Conservation (phyloP, 2,888 invertebrate genomes). For the Euzetes globulus region DNA sequence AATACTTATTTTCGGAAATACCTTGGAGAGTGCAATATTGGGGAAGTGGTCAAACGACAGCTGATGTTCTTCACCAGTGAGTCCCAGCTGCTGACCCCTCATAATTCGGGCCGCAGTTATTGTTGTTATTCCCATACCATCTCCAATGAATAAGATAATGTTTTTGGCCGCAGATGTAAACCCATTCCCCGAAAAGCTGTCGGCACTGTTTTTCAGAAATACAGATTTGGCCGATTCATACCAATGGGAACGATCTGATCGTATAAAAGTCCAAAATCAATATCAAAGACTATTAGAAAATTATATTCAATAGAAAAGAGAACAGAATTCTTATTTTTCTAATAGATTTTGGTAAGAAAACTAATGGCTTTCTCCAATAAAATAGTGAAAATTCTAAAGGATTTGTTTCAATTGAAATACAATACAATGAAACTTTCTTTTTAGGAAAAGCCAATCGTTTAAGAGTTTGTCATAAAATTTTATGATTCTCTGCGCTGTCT, state of each 20-base stretch:
- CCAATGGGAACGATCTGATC: slow-evolving; percentile 39
- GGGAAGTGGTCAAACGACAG: slow-evolving; percentile 42
- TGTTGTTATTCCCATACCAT: slow-evolving; percentile 68
- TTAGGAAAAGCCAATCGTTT: too few relatives aligned
- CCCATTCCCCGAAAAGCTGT: slow-evolving; percentile 37
- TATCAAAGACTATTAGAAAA: background rate
- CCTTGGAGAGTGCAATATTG: slow-evolving; percentile 41
- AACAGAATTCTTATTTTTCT: too few relatives aligned
- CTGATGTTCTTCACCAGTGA: slow-evolving; percentile 41
- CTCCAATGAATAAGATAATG: slow-evolving; percentile 65
- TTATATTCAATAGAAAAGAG: too few relatives aligned
- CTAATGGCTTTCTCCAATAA: too few relatives aligned
- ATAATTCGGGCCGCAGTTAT: slow-evolving; percentile 64
- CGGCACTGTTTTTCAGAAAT: slow-evolving; percentile 33
- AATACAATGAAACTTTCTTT: too few relatives aligned
- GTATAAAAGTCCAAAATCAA: background rate
- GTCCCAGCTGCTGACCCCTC: slow-evolving; percentile 53
- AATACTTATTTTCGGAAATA: slow-evolving; percentile 21
- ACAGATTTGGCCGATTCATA: slow-evolving; percentile 39
- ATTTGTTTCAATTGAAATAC: too few relatives aligned
- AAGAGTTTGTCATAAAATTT: too few relatives aligned
- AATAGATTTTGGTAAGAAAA: too few relatives aligned
- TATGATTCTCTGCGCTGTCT: too few relatives aligned
- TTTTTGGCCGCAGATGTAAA: slow-evolving; percentile 52
- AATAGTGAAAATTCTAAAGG: too few relatives aligned